Evolutionary conservation across 2,888 invertebrate genomes (phyloP).

Genomic region (Lottia scabra): DNA sequence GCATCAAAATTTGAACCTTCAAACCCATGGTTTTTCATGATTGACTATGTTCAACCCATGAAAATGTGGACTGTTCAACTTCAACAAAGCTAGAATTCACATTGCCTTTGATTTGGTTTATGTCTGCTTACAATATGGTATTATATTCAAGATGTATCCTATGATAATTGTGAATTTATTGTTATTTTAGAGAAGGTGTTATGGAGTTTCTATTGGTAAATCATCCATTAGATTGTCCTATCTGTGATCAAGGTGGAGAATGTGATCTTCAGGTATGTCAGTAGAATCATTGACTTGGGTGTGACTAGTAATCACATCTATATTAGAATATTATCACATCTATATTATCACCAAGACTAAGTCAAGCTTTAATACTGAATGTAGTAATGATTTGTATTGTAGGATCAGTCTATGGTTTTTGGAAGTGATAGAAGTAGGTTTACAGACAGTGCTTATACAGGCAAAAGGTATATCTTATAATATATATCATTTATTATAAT

Average conservation of each 20-base stretch:
- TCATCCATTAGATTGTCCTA: constrained; percentile 98
- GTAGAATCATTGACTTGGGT: no score
- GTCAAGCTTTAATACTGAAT: no score
- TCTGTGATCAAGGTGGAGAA: constrained; percentile 93
- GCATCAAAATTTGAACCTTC: no score
- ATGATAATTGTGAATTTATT: background rate
- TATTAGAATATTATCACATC: no score
- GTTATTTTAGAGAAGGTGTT: constrained; percentile 78
- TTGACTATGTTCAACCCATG: no score
- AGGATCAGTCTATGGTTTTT: constrained; percentile 99
- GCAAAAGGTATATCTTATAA: constrained; percentile 79
- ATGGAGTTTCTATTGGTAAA: constrained; percentile 99
- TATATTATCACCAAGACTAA: no score
- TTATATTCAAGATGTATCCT: background rate
- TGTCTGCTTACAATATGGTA: background rate
- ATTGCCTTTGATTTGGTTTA: no score
- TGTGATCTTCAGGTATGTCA: constrained; percentile 72
- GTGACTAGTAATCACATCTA: no score
- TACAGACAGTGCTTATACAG: constrained; percentile 89
- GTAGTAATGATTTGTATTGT: constrained; percentile 71
- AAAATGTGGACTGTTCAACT: no score
- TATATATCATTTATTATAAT: background rate
- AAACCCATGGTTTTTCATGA: no score
- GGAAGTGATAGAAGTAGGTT: constrained; percentile 90
- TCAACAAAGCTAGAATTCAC: no score